A percentile compares a stretch with the other conserved stretches of the same genome.
Conservation (phyloP, 2,888 invertebrate species). For the Allygus modestus region DNA sequence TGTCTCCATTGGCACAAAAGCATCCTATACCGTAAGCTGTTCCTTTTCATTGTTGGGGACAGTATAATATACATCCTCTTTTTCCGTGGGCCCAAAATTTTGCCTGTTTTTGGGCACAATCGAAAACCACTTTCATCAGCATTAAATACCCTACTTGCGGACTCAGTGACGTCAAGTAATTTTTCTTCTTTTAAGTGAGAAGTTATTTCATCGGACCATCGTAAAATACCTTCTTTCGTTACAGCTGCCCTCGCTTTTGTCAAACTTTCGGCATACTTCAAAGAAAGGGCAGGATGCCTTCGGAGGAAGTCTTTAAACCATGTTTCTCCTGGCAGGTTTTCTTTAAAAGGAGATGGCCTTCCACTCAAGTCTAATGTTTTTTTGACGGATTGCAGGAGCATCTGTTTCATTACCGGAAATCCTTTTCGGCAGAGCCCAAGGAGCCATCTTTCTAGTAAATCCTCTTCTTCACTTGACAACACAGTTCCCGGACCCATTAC, state of each 20-base stretch:
- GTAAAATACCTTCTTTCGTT: neutral
- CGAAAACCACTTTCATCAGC: slow-evolving; percentile 71
- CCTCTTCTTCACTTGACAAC: slow-evolving; percentile 9
- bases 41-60: slow-evolving; percentile 71
- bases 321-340: neutral
- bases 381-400: neutral
- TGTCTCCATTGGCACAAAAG: slow-evolving; percentile 72
- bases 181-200: neutral
- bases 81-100: slow-evolving; percentile 66
- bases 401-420: slow-evolving; percentile 16
- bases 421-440: neutral
- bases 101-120: slow-evolving; percentile 70
- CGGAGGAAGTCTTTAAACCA: neutral
- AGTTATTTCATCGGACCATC: neutral
- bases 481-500: slow-evolving; percentile 15
- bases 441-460: slow-evolving; percentile 3
- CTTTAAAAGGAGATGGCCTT: neutral
- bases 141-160: slow-evolving; percentile 66
- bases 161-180: neutral
- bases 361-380: neutral
- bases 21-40: slow-evolving; percentile 70
- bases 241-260: slow-evolving; percentile 30
- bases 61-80: slow-evolving; percentile 70
- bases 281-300: neutral
- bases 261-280: neutral